Conservation (phyloP, 2,888 invertebrate genomes). For the Lasioglossum pauxillum region DNA sequence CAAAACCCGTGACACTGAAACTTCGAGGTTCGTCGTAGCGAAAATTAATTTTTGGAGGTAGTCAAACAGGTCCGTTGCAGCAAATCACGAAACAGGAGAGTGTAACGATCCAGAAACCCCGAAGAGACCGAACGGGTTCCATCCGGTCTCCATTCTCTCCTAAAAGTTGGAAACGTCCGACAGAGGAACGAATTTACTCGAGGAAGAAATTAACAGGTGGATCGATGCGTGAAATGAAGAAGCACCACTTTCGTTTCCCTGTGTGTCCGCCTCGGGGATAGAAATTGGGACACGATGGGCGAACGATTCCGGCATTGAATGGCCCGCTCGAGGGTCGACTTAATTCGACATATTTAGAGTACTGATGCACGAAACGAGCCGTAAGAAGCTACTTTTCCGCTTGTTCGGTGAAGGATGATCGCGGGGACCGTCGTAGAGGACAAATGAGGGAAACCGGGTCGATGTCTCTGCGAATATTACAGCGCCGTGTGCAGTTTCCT, state of each 20-base stretch:
- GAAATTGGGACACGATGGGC: neutral
- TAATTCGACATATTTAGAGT: slow-evolving; percentile 8
- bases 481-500: neutral
- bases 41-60: neutral
- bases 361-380: slow-evolving; percentile 30
- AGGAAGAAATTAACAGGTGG: slow-evolving; percentile 6
- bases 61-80: neutral
- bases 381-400: slow-evolving; percentile 20
- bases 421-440: slow-evolving; percentile 11
- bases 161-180: neutral
- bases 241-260: neutral
- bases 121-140: neutral
- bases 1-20: neutral
- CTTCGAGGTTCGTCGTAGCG: neutral
- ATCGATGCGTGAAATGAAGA: slow-evolving; percentile 8
- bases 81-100: neutral
- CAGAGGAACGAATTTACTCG: neutral
- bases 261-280: neutral
- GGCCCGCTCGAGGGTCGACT: neutral
- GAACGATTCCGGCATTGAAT: neutral
- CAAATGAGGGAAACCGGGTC: slow-evolving; percentile 32
- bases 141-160: neutral
- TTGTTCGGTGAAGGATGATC: slow-evolving; percentile 9
- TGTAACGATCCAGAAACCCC: neutral
- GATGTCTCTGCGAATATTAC: slow-evolving; percentile 41